Percentiles rank a stretch among this genome's conserved stretches.
phyloP scores from a whole-genome alignment of 2,888 invertebrate genomes.

The Leptinotarsa rubiginosa region DNA sequence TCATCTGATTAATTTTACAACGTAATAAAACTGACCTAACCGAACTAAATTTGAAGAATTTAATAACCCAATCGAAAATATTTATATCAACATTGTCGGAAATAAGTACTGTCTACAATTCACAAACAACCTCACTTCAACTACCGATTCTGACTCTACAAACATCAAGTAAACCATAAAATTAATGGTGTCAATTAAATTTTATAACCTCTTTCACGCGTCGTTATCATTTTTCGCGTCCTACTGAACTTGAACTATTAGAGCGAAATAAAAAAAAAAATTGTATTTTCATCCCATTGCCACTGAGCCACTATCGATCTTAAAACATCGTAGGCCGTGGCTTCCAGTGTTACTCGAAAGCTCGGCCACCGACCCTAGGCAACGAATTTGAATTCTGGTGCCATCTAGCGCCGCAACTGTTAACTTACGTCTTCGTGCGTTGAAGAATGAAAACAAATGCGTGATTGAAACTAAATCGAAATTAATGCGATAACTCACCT shows the following conservation, averaged over 20 bases:
- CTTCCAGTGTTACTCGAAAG: conserved; percentile 5
- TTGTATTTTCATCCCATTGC: conserved; percentile 4
- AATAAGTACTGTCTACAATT: background rate
- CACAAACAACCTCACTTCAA: background rate
- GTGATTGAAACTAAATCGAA: background rate
- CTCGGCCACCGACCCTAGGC: conserved; percentile 39
- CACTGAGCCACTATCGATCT: conserved; percentile 31
- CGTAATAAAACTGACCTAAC: conserved; percentile 67
- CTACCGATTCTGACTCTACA: background rate
- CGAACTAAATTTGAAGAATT: conserved; percentile 32
- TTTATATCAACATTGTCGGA: conserved; percentile 4
- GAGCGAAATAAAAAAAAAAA: conserved; percentile 2
- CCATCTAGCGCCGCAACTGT: conserved; percentile 58
- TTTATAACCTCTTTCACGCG: conserved; percentile 10
- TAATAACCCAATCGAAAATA: conserved; percentile 10
- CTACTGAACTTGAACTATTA: conserved; percentile 33
- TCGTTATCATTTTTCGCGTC: conserved; percentile 12
- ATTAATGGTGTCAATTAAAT: conserved; percentile 18
- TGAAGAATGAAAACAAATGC: too few relatives aligned
- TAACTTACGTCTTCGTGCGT: conserved; percentile 21
- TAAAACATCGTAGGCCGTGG: background rate
- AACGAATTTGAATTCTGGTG: conserved; percentile 50
- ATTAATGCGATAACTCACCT: conserved; percentile 67
- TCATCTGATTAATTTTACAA: conserved; percentile 60
- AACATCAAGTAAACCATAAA: conserved; percentile 7